Evolutionary conservation across 2,113 vertebrate genomes (phyloP), one percentile per base, ranked within the genome.

Genomic region (Austrofundulus limnaeus): DNA sequence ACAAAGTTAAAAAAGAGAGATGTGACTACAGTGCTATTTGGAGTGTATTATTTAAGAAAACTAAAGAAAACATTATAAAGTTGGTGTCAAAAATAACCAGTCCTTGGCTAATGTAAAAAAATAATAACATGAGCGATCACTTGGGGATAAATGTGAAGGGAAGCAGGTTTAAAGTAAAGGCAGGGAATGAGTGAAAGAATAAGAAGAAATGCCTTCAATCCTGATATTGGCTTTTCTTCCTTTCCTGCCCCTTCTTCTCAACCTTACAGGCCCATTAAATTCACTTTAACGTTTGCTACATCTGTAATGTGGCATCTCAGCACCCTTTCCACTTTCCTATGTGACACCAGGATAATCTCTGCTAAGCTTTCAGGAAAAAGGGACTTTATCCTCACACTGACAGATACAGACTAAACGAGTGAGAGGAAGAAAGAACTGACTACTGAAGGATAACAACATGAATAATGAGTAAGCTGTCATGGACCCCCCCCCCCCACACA

Each of bases 391-490:
- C 76, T 51, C 78, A 51, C 38, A 28, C 77, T 85, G 84, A 88
- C 77, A 81, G 72, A 88, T 57, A 81, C 70, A 62, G 60, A 86
- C 69, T 81, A 80, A 88, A 71, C 75, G 68, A 78, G 55, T 67
- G 50, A 61, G 77, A 65, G 63, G 71, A 55, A 12, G n/a, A 72
- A 61, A 49, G 76, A 66, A 63, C 71, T 55, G 72, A 75, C 76
- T 81, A 80, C 68, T 71, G 74, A 66, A 78, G 83, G 80, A 86
- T 86, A 87, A 82, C 77, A 66, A 80, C 81, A 67, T 75, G 80
- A 77, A 87, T 90, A 88, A 89, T 86, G 83, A 90, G 79, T 79
- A 82, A 58, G 79, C 85, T 83, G 82, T 83, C 69, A n/a, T 28
- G 51, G 42, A 58, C 66, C 31, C 65, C 61, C 62, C n/a, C n/a